Base-by-base conservation (phyloP, 1,140 invertebrate genomes). In the Macrobrachium nipponense region DNA sequence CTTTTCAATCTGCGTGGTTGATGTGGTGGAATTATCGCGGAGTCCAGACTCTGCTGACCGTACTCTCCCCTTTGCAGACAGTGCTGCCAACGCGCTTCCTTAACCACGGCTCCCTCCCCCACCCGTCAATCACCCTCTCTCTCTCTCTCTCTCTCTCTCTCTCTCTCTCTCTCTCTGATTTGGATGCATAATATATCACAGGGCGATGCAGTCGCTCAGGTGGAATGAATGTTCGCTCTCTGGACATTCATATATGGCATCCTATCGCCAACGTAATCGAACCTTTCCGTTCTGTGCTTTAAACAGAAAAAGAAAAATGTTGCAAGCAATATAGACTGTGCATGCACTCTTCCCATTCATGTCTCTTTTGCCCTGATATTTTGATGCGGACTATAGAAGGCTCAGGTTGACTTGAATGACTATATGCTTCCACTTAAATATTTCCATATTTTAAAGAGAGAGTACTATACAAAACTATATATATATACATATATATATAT, bases 21-120 rank as follows among this genome's bases (percentile, higher is more conserved):
- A 86, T 86, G 84, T 86, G 84, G 84, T 86, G 84, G 84, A 86
- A 86, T 86, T 86, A 86, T 86, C 84, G 78, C 75, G 27, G 44
- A 70, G 84, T 86, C 84, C 84, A 86, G 84, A 80, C 77, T 76
- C 51, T 51, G 77, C 84, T 86, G 84, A 86, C 83, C 83, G 82
- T 70, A 20, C 66, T 68, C 66, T 68, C 66, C 18, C 66, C 18
- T 23, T 1, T 20, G 2, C 14, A 12, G 20, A 12, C 66, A 20
- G 20, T 18, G 10, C 14, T 68, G 10, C 18, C 14, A 20, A 11
- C n/a, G 20, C 43, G 11, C 59, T 62, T 44, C 8, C 43, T 43
- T 17, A n/a, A 15, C n/a, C 43, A 18, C 17, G 11, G 4, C 0
- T 2, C 20, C 17, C 59, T 20, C 44, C 20, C 8, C 72, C 58